A percentile compares a stretch with the other conserved stretches of the same genome.
Evolutionary conservation across 2,797 vertebrate species (phyloP).

Genomic region (Anas bahamensis): DNA sequence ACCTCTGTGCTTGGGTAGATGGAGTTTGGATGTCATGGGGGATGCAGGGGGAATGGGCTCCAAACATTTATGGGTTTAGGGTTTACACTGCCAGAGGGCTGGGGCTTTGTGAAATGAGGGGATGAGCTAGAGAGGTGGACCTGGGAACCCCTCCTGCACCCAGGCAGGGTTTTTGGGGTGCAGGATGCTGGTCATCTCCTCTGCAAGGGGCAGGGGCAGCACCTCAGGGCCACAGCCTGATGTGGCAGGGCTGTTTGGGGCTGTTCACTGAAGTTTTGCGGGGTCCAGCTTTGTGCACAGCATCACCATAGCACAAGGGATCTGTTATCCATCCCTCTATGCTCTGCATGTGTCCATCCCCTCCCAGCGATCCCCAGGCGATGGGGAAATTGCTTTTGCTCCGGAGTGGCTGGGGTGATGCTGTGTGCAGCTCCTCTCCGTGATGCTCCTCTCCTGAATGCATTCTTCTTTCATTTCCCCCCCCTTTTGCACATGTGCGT

Average conservation of each 20-base stretch:
- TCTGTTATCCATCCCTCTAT: not conserved
- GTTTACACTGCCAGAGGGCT: not conserved
- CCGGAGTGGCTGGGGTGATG: not conserved
- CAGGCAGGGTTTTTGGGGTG: not conserved
- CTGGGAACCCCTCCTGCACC: not conserved
- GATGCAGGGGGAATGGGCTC: not conserved
- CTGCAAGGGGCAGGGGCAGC: not conserved
- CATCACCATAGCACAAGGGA: accelerated
- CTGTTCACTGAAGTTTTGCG: not conserved
- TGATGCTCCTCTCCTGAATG: not conserved
- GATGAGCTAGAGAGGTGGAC: not conserved
- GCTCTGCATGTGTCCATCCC: accelerated
- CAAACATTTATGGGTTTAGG: accelerated
- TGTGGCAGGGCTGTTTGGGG: accelerated
- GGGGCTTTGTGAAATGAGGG: not conserved
- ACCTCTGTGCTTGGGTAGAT: not conserved
- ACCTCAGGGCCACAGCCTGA: accelerated
- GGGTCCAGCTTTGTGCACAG: not conserved
- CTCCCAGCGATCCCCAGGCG: not conserved
- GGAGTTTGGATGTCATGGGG: not conserved
- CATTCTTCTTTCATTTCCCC: not conserved
- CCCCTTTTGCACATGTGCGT: not conserved
- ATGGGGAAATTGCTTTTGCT: not conserved
- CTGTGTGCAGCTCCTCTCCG: not conserved
- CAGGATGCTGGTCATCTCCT: not conserved